phyloP scores from a whole-genome alignment of 2,113 vertebrate species.

The Azemiops feae region DNA sequence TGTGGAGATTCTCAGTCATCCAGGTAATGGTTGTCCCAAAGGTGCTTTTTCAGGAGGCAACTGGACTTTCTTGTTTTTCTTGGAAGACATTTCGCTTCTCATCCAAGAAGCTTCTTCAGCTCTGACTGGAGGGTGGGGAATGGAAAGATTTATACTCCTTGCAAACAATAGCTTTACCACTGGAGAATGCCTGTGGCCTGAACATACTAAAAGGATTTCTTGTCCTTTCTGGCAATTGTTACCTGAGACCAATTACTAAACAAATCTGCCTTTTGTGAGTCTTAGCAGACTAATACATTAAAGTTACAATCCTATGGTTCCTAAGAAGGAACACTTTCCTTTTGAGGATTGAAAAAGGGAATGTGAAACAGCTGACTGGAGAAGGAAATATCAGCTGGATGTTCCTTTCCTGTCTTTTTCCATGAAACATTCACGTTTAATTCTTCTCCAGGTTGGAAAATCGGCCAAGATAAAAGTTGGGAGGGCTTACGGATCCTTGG shows the following conservation, averaged over 20 bases:
- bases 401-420: neutral
- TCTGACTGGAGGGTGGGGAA: too few species aligned
- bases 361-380: neutral
- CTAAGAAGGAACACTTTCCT: neutral
- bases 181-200: neutral
- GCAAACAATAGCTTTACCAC: neutral
- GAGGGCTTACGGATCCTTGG: neutral
- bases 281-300: neutral
- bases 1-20: too few species aligned
- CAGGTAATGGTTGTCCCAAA: too few species aligned
- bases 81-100: too few species aligned
- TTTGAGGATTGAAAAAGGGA: neutral
- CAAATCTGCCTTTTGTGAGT: neutral
- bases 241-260: neutral
- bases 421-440: neutral
- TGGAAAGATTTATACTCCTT: too few species aligned
- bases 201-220: neutral
- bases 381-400: neutral
- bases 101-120: too few species aligned
- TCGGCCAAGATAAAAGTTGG: neutral
- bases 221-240: neutral
- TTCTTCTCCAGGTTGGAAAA: neutral
- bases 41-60: too few species aligned
- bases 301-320: neutral
- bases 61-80: too few species aligned